Evolutionary conservation across 2,113 vertebrate genomes (phyloP), one percentile per base, ranked within the genome.

Genomic region (Oncorhynchus gorbuscha): DNA sequence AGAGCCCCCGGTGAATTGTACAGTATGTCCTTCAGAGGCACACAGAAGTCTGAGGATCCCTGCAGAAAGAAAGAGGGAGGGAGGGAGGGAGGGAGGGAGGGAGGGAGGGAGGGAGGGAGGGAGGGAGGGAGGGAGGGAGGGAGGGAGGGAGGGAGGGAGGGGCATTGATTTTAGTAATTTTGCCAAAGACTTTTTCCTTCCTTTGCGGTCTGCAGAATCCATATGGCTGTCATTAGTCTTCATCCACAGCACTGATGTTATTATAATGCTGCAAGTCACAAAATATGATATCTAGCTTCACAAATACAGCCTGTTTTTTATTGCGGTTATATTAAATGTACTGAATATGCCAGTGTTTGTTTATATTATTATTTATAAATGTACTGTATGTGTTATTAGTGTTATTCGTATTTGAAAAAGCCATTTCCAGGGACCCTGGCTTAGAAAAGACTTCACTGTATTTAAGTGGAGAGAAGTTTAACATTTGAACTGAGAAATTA

Each of bases 81-180:
- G 32, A 32, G 7, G 7, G 35, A 8, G 32, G 30, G n/a, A n/a
- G n/a, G n/a, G n/a, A n/a, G n/a, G n/a, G n/a, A n/a, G n/a, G n/a
- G n/a, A n/a, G n/a, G n/a, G n/a, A n/a, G n/a, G n/a, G n/a, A n/a
- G n/a, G n/a, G n/a, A n/a, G n/a, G n/a, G n/a, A n/a, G n/a, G n/a
- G n/a, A n/a, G n/a, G n/a, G n/a, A n/a, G n/a, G n/a, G n/a, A n/a
- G n/a, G n/a, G n/a, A n/a, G n/a, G n/a, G n/a, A n/a, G n/a, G n/a
- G n/a, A n/a, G n/a, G n/a, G n/a, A n/a, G n/a, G n/a, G 72, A 35
- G 6, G 32, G 32, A 35, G 74, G 70, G 81, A 51, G 79, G 81
- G 69, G 61, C 79, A 82, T 81, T 86, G 84, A 86, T 89, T 75
- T 81, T 24, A 75, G 74, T 84, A 74, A 80, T 72, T 78, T 66